phyloP scores from a whole-genome alignment of 2,113 vertebrate species.

The Cebus imitator region DNA sequence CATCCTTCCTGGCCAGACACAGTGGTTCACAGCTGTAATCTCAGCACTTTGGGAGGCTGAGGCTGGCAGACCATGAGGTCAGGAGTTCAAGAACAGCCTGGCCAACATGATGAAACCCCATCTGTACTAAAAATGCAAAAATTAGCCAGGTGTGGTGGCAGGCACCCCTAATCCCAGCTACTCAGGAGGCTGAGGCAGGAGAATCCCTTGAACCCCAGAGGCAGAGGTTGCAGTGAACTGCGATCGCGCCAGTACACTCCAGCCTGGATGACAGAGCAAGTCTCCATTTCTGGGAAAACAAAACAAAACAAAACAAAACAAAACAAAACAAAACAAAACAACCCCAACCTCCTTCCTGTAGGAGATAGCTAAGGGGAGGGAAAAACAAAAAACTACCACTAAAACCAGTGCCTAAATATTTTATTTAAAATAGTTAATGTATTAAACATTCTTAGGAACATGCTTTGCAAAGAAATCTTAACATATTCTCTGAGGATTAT shows the following conservation, averaged over 20 bases:
- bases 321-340: neutral
- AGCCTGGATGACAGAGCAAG: neutral
- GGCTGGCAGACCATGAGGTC: neutral
- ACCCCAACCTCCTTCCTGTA: no score
- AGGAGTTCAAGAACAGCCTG: neutral
- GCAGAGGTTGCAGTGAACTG: neutral
- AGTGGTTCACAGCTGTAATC: neutral
- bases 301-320: neutral
- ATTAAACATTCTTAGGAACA: neutral
- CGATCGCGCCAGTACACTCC: neutral
- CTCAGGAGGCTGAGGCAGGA: neutral
- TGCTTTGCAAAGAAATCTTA: neutral
- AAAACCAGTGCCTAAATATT: neutral
- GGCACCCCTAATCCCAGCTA: neutral
- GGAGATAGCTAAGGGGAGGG: no score
- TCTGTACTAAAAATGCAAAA: neutral
- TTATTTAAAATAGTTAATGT: constrained; percentile 18
- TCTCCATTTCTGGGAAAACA: neutral
- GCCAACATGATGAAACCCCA: neutral
- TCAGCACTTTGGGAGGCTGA: neutral
- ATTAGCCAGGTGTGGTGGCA: neutral
- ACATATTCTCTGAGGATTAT: neutral
- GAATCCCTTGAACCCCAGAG: neutral
- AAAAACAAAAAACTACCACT: no score
- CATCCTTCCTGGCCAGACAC: neutral